Conservation (phyloP, 2,797 vertebrate genomes). For the Chelon auratus region DNA sequence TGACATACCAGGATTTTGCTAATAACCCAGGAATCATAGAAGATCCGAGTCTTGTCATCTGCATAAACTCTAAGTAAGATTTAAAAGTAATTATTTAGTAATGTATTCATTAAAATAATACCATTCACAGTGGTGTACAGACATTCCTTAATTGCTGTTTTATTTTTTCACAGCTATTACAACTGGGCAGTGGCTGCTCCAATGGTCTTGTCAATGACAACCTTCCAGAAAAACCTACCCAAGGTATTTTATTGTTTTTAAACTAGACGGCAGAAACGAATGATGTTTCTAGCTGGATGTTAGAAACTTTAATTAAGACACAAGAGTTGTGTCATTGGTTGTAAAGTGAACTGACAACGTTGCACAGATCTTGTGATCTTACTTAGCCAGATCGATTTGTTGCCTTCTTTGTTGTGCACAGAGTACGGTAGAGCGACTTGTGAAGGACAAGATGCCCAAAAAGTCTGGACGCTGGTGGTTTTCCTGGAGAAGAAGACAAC, state of each 20-base stretch:
- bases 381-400: background rate
- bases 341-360: background rate
- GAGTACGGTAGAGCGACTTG: slow-evolving; percentile 87
- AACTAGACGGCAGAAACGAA: background rate
- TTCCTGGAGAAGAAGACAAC: slow-evolving; percentile 90
- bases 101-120: background rate
- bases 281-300: background rate
- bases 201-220: slow-evolving; percentile 92
- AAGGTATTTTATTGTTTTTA: slow-evolving; percentile 83
- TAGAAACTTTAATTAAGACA: background rate
- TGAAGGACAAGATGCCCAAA: slow-evolving; percentile 95
- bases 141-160: background rate
- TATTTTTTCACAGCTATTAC: slow-evolving; percentile 87
- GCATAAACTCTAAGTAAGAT: slow-evolving; percentile 92
- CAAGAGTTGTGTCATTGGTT: background rate
- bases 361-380: background rate
- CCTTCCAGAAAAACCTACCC: slow-evolving; percentile 93
- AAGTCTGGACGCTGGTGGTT: slow-evolving; percentile 95
- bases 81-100: background rate
- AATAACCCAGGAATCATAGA: slow-evolving; percentile 92
- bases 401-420: slow-evolving; percentile 59
- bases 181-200: slow-evolving; percentile 97
- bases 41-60: slow-evolving; percentile 93
- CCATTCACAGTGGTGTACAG: background rate
- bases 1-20: slow-evolving; percentile 91